phyloP scores from a whole-genome alignment of 2,113 vertebrate genomes.

The Gobiocypris rarus region DNA sequence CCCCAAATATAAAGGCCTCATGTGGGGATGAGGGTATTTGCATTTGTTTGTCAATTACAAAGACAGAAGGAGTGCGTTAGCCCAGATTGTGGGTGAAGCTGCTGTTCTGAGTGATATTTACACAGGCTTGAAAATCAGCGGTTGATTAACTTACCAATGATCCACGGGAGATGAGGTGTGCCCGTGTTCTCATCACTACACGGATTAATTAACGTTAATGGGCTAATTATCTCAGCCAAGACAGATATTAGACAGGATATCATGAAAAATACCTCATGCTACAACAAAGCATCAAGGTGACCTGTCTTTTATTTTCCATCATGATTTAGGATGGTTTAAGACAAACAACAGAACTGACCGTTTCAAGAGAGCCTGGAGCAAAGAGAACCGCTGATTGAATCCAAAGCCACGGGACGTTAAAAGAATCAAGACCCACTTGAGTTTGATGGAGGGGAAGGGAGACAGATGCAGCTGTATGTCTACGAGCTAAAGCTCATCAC shows the following conservation, averaged over 20 bases:
- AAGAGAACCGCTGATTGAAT: neutral
- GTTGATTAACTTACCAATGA: constrained; percentile 57
- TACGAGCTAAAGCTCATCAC: constrained; percentile 59
- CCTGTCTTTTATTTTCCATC: neutral
- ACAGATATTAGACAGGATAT: constrained; percentile 66
- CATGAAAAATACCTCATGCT: neutral
- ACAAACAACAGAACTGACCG: constrained; percentile 15
- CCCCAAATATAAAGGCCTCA: neutral
- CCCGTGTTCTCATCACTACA: constrained; percentile 65
- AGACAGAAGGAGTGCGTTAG: constrained; percentile 42
- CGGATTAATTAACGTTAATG: constrained; percentile 76
- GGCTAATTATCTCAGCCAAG: constrained; percentile 73
- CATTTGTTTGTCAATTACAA: constrained; percentile 45
- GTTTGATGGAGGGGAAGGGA: constrained; percentile 36
- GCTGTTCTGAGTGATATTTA: constrained; percentile 40
- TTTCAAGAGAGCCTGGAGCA: neutral
- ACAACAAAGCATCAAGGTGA: constrained; percentile 12
- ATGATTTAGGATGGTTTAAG: constrained; percentile 5
- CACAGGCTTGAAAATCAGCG: constrained; percentile 52
- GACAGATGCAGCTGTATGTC: constrained; percentile 60
- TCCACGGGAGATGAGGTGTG: constrained; percentile 48
- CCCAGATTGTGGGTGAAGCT: constrained; percentile 24
- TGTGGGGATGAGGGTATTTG: neutral
- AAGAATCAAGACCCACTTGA: constrained; percentile 56
- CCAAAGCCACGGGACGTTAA: constrained; percentile 53